phyloP scores from a whole-genome alignment of 2,113 vertebrate species.

The Aythya baeri region DNA sequence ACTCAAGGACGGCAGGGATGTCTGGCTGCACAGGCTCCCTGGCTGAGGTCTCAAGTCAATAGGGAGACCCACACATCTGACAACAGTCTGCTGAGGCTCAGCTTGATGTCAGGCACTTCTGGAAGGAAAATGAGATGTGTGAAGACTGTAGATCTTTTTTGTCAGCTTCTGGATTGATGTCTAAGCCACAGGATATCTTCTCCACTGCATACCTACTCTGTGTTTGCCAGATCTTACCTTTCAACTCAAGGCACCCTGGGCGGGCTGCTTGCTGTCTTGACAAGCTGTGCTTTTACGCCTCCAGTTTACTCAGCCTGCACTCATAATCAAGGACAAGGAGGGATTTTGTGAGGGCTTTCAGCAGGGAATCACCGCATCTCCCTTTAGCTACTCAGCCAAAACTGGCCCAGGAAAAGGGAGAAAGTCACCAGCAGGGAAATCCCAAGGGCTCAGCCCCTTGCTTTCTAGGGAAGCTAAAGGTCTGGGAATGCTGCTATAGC shows the following conservation, averaged over 20 bases:
- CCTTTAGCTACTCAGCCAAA: background rate
- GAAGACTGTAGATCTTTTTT: background rate
- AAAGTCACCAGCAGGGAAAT: background rate
- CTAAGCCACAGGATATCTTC: background rate
- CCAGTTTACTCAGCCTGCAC: background rate
- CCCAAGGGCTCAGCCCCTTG: background rate
- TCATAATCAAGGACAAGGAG: background rate
- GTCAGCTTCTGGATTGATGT: background rate
- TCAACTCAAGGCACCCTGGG: background rate
- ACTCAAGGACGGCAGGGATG: background rate
- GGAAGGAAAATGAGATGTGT: background rate
- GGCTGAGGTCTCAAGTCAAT: background rate
- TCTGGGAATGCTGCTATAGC: background rate
- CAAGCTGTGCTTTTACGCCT: background rate
- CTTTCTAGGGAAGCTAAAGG: background rate
- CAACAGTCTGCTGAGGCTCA: background rate
- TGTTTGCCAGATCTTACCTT: background rate
- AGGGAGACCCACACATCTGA: fast-evolving
- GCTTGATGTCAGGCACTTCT: background rate
- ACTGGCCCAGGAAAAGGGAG: background rate
- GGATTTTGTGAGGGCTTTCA: background rate
- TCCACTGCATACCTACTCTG: background rate
- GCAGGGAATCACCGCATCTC: background rate
- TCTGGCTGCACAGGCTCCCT: background rate
- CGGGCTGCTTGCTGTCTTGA: background rate